Base-by-base conservation (phyloP, 92 coral and sea anemone genomes). In the Nematostella vectensis region DNA sequence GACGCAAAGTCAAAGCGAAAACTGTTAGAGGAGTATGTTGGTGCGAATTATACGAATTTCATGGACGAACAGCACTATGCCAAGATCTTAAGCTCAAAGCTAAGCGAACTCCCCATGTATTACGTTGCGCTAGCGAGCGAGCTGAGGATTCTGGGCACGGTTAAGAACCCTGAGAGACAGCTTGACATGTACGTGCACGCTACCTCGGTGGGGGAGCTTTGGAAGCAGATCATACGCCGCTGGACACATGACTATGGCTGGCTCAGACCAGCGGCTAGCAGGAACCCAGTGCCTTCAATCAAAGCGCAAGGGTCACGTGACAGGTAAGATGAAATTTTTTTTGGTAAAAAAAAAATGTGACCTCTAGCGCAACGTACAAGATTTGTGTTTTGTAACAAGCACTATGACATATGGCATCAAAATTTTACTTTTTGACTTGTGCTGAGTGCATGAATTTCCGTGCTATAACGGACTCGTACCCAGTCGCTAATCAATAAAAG, bases 171-270 rank as follows among this genome's bases (percentile, higher is more conserved):
- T 2, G 93, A 91, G 52, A 73, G 83, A 1, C 85, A 73, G 22
- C 59, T 91, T 2, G 98, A 91, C 26, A 53, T 69, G 4, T 91
- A 91, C 48, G 39, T 68, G 3, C 88, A 74, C 6, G 88, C 98
- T 1, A 47, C 93, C 12, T 72, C 76, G 17, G 58, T 91, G 4
- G 61, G 85, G 45, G 93, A 87, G 39, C 63, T 91, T 61, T 91
- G 98, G 98, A 74, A 78, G 31, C 76, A 76, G 67, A 83, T 87
- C 57, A 69, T 91, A 24, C 95, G 89, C 61, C 96, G 96, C 30
- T 91, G 98, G 98, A 80, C 95, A 11, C 93, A 73, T 53, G 96
- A 91, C 69, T 91, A 91, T 58, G 95, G 93, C 28, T 91, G 98
- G 98, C 64, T 91, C 47, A 76, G 88, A 29, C 96, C 98, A 6